phyloP scores from a whole-genome alignment of 2,888 invertebrate species.

The Drosophila mimica region DNA sequence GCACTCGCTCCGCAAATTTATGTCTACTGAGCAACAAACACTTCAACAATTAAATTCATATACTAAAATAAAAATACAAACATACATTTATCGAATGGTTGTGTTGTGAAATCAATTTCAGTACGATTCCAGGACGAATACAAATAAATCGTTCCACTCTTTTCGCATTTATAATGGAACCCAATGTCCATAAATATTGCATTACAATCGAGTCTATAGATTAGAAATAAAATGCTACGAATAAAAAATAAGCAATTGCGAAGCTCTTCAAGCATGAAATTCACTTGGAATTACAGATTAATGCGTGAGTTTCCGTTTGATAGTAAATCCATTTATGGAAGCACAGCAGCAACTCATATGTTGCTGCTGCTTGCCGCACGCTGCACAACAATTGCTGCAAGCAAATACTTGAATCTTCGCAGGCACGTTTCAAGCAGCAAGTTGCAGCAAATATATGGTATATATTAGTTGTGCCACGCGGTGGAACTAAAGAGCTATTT shows the following conservation, averaged over 20 bases:
- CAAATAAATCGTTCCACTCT: constrained; percentile 18
- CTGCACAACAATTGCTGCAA: constrained; percentile 7
- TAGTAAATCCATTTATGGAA: not conserved
- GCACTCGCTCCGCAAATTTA: constrained; percentile 65
- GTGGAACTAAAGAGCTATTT: not conserved
- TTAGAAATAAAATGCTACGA: constrained; percentile 10
- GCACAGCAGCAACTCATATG: constrained; percentile 1
- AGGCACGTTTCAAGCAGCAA: not conserved
- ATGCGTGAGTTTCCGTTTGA: constrained; percentile 5
- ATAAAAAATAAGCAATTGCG: not conserved
- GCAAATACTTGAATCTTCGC: not conserved
- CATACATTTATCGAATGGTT: constrained; percentile 19
- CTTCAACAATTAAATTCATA: constrained; percentile 42
- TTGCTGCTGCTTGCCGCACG: not conserved
- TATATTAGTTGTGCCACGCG: not conserved
- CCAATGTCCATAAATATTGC: constrained; percentile 17
- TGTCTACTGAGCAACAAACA: constrained; percentile 45
- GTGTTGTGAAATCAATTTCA: constrained; percentile 36
- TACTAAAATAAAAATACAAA: constrained; percentile 38
- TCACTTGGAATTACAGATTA: constrained; percentile 25
- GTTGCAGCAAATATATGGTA: not conserved
- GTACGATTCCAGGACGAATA: not conserved
- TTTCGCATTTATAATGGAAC: constrained; percentile 13
- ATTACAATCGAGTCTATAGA: constrained; percentile 9
- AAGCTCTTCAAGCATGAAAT: constrained; percentile 2